Percentiles rank a stretch among this genome's conserved stretches.
phyloP scores from a whole-genome alignment of 2,797 vertebrate genomes.

The Ataeniobius toweri region DNA sequence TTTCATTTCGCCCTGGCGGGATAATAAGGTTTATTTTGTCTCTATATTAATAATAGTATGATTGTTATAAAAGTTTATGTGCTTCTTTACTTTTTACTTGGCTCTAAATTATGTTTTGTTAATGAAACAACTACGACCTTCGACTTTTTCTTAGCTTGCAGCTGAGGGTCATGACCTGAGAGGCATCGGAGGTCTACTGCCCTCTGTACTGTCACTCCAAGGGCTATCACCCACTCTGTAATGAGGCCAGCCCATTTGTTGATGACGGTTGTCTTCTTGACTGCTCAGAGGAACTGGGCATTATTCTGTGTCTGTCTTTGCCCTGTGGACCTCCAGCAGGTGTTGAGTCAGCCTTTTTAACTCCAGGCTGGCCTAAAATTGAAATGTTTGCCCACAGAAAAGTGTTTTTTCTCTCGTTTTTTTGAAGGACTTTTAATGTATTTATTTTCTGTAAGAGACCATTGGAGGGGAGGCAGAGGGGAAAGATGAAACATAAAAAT shows the following conservation, averaged over 20 bases:
- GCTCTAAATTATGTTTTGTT: conserved; percentile 9
- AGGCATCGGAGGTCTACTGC: conserved; percentile 13
- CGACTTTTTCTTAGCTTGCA: conserved; percentile 11
- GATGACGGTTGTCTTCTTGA: conserved; percentile 27
- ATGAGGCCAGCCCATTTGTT: conserved; percentile 35
- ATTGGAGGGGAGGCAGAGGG: background rate
- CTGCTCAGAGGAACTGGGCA: conserved; percentile 12
- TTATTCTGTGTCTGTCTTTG: conserved; percentile 22
- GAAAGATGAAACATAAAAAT: background rate
- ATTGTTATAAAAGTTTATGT: too few relatives aligned
- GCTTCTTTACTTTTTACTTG: too few relatives aligned
- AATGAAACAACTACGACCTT: conserved; percentile 37
- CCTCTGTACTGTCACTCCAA: background rate
- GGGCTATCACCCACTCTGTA: conserved; percentile 28
- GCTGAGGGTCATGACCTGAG: background rate
- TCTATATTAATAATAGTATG: too few relatives aligned
- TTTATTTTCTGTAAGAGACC: background rate
- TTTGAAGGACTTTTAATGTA: background rate
- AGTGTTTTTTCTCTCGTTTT: background rate
- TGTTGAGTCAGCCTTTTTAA: conserved; percentile 40
- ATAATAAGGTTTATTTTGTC: too few relatives aligned
- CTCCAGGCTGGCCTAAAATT: conserved; percentile 26
- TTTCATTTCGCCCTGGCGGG: too few relatives aligned
- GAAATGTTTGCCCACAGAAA: conserved; percentile 25
- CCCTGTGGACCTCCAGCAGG: conserved; percentile 27